A percentile compares a stretch with the other conserved stretches of the same genome.
Conservation (phyloP, 2,113 vertebrate genomes). For the Mormyrus lacerda region DNA sequence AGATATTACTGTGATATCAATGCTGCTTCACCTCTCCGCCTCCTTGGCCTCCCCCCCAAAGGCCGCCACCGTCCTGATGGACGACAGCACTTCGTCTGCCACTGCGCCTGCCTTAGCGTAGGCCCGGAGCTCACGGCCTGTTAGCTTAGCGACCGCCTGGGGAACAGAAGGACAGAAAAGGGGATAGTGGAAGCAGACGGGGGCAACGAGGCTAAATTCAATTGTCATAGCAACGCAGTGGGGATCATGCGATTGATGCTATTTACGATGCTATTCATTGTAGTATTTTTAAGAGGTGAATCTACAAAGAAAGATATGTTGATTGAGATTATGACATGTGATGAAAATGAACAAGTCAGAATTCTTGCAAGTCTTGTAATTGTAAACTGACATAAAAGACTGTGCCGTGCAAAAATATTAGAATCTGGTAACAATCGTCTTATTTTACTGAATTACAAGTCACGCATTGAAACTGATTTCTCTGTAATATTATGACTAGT, state of each 20-base stretch:
- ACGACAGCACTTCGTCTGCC: constrained; percentile 63
- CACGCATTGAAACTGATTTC: neutral
- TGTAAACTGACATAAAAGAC: neutral
- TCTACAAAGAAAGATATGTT: neutral
- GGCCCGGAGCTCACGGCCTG: constrained; percentile 53
- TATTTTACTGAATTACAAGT: neutral
- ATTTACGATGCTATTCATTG: neutral
- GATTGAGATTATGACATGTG: neutral
- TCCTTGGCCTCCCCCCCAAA: constrained; percentile 66
- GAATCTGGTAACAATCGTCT: neutral
- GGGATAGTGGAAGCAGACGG: neutral
- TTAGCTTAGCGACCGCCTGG: constrained; percentile 56
- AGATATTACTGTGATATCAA: neutral
- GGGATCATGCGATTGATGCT: neutral
- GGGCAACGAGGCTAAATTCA: neutral
- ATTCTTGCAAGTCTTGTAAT: neutral
- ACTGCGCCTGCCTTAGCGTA: constrained; percentile 66
- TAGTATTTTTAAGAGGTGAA: neutral
- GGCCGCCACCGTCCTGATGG: constrained; percentile 62
- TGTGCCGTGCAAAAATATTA: neutral
- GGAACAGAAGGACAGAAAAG: neutral
- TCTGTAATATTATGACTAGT: neutral
- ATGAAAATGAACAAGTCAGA: neutral
- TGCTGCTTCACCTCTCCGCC: constrained; percentile 48
- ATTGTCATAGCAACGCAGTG: neutral